phyloP scores from a whole-genome alignment of 2,797 vertebrate species.

The Sebastiscus albofasciatus region DNA sequence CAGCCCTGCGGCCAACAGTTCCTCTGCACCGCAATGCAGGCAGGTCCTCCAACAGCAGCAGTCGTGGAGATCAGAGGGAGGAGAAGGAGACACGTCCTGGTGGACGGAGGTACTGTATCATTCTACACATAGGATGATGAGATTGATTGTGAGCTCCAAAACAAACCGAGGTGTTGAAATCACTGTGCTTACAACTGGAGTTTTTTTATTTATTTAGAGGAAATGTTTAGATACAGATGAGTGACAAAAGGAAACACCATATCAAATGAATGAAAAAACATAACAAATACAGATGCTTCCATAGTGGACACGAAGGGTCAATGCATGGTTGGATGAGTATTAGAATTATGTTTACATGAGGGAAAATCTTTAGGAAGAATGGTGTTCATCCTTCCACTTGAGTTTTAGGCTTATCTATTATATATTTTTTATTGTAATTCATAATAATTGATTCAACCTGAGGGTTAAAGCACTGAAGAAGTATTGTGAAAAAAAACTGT shows the following conservation, averaged over 20 bases:
- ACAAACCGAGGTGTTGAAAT: neutral
- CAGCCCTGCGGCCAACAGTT: constrained; percentile 77
- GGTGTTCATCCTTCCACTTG: neutral
- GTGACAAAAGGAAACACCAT: neutral
- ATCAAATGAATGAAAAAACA: neutral
- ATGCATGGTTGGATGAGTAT: neutral
- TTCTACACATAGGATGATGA: neutral
- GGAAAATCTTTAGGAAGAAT: neutral
- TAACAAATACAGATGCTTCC: neutral
- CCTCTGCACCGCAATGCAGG: constrained; percentile 77
- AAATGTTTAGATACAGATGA: neutral
- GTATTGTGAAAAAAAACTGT: neutral
- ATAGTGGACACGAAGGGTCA: neutral
- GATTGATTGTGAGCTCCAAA: neutral
- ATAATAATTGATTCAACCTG: neutral
- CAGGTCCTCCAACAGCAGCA: constrained; percentile 62
- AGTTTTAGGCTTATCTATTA: neutral
- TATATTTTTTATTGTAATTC: neutral
- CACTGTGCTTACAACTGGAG: neutral
- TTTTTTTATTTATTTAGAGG: neutral
- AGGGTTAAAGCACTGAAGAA: neutral
- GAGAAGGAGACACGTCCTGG: constrained; percentile 58
- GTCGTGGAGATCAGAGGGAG: constrained; percentile 47
- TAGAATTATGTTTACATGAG: neutral
- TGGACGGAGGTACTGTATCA: constrained; percentile 67